These are phyloP conservation scores for Syngnathoides biaculeatus DNA, from an alignment of 2,113 vertebrate genomes.

Conservation along the genomic window DNA sequence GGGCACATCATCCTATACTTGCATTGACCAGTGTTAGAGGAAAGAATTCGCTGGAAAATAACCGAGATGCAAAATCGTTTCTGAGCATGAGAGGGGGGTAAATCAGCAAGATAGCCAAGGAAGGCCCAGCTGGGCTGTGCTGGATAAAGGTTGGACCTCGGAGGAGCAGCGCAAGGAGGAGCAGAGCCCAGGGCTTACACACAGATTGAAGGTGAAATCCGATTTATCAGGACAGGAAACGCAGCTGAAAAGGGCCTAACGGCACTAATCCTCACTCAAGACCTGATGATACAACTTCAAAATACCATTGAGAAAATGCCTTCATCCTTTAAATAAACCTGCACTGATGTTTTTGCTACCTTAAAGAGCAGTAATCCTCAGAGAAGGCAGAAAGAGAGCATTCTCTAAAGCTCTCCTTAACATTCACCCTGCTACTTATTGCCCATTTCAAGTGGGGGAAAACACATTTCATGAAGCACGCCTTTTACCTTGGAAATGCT, in stretches of 20 bases:
- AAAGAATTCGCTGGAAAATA: constrained; percentile 25
- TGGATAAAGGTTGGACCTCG: constrained; percentile 60
- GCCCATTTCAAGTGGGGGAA: constrained; percentile 58
- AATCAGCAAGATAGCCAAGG: constrained; percentile 32
- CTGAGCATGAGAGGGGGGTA: constrained; percentile 20
- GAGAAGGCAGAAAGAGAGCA: constrained; percentile 48
- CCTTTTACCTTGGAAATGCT: constrained; percentile 53
- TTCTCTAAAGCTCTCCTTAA: constrained; percentile 69
- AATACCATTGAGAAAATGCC: constrained; percentile 71
- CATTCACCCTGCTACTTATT: constrained; percentile 68
- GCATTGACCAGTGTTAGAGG: constrained; percentile 1
- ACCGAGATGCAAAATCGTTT: constrained; percentile 25
- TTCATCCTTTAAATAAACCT: constrained; percentile 75
- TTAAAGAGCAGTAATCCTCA: constrained; percentile 70
- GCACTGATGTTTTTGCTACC: constrained; percentile 70
- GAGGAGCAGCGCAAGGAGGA: constrained; percentile 63
- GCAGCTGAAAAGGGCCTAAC: constrained; percentile 70
- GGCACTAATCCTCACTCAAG: constrained; percentile 71
- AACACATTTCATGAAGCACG: constrained; percentile 52
- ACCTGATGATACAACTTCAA: constrained; percentile 67
- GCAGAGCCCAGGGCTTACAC: constrained; percentile 68
- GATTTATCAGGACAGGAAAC: constrained; percentile 73
- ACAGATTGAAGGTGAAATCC: constrained; percentile 72
- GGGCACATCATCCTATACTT: constrained; percentile 43
- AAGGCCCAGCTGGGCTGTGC: constrained; percentile 43